Evolutionary conservation across 1,140 invertebrate species (phyloP), one percentile per base, ranked within the genome.

Genomic region (Atta cephalotes): DNA sequence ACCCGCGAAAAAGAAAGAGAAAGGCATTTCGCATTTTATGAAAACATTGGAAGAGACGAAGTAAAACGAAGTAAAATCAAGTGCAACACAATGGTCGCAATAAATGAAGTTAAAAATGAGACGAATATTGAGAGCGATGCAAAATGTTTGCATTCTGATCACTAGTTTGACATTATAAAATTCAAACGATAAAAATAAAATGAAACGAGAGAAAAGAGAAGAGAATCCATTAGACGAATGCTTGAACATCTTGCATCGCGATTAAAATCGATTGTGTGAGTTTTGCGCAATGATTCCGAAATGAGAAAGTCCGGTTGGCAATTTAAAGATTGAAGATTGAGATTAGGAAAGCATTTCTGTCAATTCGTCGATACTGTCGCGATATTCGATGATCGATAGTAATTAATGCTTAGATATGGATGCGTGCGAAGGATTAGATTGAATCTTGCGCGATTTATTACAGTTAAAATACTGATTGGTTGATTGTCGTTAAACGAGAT

Each of bases 381-480:
- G 89, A 90, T 74, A 84, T 90, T 89, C 87, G 88, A 86, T 89
- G 84, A 85, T 86, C 78, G 86, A 86, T 89, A 84, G 70, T 84
- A 45, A 28, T 84, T 60, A 72, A 84, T 74, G 80, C 70, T 84
- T 74, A 74, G 39, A 49, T 39, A 84, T 62, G 70, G 65, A 84
- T 62, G 39, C 18, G 39, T 76, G 80, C 9, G 56, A 76, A 45
- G 45, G 56, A 58, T 25, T 72, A 62, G 87, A 91, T 91, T 85
- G 88, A 91, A 91, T 84, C 90, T 93, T 93, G 91, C 91, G 89
- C 91, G 89, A 90, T 92, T 92, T 90, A 92, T 90, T 92, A 90
- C 88, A 65, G 86, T 89, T 90, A 89, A 85, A 90, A 87, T 86
- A 80, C 88, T 92, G 85, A 92, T 90, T 90, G 86, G 92, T 93